phyloP scores from a whole-genome alignment of 2,797 vertebrate species.

The Forpus xanthops region DNA sequence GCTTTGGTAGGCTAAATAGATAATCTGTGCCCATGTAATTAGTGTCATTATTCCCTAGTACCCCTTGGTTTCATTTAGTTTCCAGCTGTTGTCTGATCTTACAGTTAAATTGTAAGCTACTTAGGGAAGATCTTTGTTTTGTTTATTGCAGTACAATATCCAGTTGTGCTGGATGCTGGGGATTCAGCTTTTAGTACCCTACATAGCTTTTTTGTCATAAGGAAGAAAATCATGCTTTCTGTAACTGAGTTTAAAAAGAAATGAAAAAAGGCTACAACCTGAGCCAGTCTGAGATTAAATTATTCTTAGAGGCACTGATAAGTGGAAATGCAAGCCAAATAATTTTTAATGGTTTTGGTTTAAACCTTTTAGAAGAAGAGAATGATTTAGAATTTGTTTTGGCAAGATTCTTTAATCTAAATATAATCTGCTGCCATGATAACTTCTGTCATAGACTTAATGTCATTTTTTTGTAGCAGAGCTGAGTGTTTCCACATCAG shows the following conservation, averaged over 20 bases:
- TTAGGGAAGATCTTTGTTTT: not conserved
- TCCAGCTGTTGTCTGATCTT: slow-evolving; percentile 25
- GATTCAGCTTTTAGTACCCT: slow-evolving; percentile 17
- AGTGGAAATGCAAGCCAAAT: slow-evolving; percentile 16
- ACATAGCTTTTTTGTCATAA: not conserved
- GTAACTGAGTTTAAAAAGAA: not conserved
- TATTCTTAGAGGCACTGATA: not conserved
- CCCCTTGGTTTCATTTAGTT: not conserved
- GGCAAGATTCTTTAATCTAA: slow-evolving; percentile 53
- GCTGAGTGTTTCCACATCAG: slow-evolving; percentile 31
- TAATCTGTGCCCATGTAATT: not conserved
- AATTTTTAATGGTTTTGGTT: slow-evolving; percentile 26
- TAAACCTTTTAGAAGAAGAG: slow-evolving; percentile 15
- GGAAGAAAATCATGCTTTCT: not conserved
- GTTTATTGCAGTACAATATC: slow-evolving; percentile 22
- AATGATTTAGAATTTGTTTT: slow-evolving; percentile 47
- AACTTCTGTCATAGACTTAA: slow-evolving; percentile 28
- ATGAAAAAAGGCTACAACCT: not conserved
- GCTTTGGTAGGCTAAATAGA: not conserved
- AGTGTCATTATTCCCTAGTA: not conserved
- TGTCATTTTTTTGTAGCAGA: slow-evolving; percentile 26
- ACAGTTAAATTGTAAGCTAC: not conserved
- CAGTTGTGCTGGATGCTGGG: not conserved
- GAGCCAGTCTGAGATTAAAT: not conserved
- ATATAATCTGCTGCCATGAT: slow-evolving; percentile 30